phyloP scores from a whole-genome alignment of 92 coral and sea anemone genomes.

The Desmophyllum pertusum region DNA sequence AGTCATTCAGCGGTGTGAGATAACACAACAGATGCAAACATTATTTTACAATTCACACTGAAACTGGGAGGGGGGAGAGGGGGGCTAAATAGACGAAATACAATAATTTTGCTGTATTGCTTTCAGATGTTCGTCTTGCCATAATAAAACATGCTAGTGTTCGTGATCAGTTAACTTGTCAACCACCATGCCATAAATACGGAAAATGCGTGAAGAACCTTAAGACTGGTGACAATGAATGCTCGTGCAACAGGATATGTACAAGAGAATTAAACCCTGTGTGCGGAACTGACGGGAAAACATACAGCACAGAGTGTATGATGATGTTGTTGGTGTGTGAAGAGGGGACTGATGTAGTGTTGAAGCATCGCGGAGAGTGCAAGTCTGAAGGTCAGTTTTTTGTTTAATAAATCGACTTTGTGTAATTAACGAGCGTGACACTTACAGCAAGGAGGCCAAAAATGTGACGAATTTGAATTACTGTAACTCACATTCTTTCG shows the following conservation, averaged over 20 bases:
- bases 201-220: background rate
- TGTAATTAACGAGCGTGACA: too few species aligned
- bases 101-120: background rate
- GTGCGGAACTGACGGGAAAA: conserved; percentile 59
- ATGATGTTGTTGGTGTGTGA: conserved; percentile 52
- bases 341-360: conserved; percentile 27
- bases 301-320: conserved; percentile 55
- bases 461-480: too few species aligned
- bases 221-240: background rate
- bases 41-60: too few species aligned
- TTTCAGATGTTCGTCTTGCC: background rate
- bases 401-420: too few species aligned
- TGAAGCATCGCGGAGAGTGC: conserved; percentile 39
- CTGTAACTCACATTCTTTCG: too few species aligned
- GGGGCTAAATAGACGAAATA: background rate
- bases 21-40: too few species aligned
- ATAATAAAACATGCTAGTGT: background rate
- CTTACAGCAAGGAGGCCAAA: too few species aligned
- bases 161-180: background rate
- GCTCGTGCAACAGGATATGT: conserved; percentile 35
- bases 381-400: background rate
- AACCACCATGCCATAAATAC: background rate
- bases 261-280: conserved; percentile 56
- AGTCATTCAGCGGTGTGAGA: too few species aligned
- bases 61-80: too few species aligned